These are phyloP conservation scores for Araneus ventricosus DNA, from an alignment of 1,140 invertebrate genomes.

Conservation along the genomic window DNA sequence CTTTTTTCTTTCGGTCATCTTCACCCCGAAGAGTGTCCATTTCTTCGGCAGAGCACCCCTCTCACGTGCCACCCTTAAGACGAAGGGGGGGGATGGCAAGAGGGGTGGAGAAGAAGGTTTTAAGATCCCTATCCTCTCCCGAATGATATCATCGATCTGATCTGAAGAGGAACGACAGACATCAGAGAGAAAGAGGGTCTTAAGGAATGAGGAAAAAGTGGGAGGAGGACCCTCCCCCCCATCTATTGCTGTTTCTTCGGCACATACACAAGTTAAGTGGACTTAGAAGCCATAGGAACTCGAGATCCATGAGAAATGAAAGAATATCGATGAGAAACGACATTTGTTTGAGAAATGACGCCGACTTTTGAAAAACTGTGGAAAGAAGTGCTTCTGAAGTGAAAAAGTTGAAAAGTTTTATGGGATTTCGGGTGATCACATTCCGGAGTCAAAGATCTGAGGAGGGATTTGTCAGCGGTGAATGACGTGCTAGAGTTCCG, in stretches of 20 bases:
- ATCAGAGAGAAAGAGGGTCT: conserved; percentile 28
- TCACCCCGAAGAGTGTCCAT: background rate
- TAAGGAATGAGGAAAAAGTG: background rate
- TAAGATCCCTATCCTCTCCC: conserved; percentile 1
- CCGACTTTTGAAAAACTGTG: conserved; percentile 21
- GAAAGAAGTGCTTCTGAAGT: background rate
- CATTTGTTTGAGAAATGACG: conserved; percentile 57
- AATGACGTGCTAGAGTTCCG: background rate
- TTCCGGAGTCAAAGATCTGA: background rate
- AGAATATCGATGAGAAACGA: conserved; percentile 56
- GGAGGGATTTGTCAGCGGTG: background rate
- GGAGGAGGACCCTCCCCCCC: background rate
- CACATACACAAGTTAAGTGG: conserved; percentile 41
- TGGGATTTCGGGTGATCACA: background rate
- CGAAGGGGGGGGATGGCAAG: background rate
- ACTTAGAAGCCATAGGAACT: conserved; percentile 26
- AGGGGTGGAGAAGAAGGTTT: background rate
- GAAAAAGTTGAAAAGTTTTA: background rate
- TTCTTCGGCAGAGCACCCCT: background rate
- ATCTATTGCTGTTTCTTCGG: conserved; percentile 1
- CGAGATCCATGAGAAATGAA: background rate
- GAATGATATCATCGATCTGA: conserved; percentile 52
- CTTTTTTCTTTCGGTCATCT: background rate
- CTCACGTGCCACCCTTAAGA: conserved; percentile 17
- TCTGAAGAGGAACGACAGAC: conserved; percentile 17